These are phyloP conservation scores for Drosophila niveifrons DNA, from an alignment of 2,888 invertebrate species.

Conservation along the genomic window DNA sequence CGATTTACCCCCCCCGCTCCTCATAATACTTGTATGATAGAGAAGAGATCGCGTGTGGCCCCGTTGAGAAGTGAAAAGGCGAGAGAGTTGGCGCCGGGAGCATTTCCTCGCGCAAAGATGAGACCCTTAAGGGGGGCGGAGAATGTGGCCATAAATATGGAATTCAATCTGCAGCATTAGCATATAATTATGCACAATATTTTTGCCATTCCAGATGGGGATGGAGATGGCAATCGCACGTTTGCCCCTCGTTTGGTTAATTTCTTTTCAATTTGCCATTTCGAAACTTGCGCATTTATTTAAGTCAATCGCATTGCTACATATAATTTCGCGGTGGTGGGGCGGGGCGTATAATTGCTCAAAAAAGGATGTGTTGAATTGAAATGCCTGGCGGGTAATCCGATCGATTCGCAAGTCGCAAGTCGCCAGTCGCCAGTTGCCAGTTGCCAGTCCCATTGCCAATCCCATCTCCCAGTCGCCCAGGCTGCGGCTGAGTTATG, in stretches of 20 bases:
- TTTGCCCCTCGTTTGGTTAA: conserved; percentile 60
- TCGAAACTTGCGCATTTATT: conserved; percentile 78
- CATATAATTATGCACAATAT: conserved; percentile 80
- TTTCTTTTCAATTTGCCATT: conserved; percentile 73
- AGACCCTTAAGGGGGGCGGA: not conserved
- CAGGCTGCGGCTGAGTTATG: conserved; percentile 60
- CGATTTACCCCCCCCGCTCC: conserved; percentile 50
- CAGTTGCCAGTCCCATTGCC: not conserved
- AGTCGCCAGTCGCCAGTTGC: conserved; percentile 10
- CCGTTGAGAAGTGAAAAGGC: not conserved
- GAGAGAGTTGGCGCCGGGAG: conserved; percentile 59
- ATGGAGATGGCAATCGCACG: conserved; percentile 11
- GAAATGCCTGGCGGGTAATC: conserved; percentile 81
- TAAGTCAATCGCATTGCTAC: conserved; percentile 71
- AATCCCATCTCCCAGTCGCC: not conserved
- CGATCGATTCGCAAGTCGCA: conserved; percentile 55
- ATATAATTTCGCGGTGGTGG: conserved; percentile 63
- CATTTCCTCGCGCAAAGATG: conserved; percentile 8
- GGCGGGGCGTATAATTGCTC: conserved; percentile 63
- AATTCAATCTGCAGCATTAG: conserved; percentile 62
- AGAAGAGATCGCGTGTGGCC: conserved; percentile 72
- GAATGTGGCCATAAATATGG: conserved; percentile 36
- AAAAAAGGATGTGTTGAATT: conserved; percentile 81
- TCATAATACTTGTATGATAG: conserved; percentile 48
- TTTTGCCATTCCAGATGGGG: conserved; percentile 38